phyloP scores from a whole-genome alignment of 1,140 invertebrate genomes.

The Calephelis virginiensis region DNA sequence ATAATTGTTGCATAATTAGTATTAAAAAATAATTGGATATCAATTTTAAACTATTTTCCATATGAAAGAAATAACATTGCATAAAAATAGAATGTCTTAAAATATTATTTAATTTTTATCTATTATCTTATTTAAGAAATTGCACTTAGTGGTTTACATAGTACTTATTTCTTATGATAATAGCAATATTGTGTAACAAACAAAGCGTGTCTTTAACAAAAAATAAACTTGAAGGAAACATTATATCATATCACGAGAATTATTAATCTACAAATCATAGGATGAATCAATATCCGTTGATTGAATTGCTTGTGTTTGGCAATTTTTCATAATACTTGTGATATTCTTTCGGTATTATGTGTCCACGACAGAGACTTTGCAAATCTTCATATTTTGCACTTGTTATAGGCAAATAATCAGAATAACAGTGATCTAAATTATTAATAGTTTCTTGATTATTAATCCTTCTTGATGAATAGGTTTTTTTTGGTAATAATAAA shows the following conservation, averaged over 20 bases:
- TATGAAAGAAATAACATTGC: not conserved
- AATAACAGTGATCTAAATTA: no score
- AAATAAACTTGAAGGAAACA: not conserved
- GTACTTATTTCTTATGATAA: not conserved
- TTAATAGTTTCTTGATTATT: not conserved
- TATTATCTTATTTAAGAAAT: not conserved
- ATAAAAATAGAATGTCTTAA: not conserved
- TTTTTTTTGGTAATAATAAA: conserved; percentile 1
- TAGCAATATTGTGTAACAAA: not conserved
- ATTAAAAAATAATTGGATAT: no score
- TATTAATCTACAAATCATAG: conserved; percentile 1
- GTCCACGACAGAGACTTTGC: no score
- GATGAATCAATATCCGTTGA: conserved; percentile 11
- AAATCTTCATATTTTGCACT: no score
- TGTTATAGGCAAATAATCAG: no score
- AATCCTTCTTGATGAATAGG: not conserved
- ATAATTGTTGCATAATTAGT: no score
- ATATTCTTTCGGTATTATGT: conserved; percentile 19
- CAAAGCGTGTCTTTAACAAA: no score
- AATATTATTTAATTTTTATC: not conserved
- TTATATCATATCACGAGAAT: not conserved
- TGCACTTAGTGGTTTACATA: not conserved
- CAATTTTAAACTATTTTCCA: conserved; percentile 2
- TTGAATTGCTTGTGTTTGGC: conserved; percentile 6
- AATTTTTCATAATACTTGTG: conserved; percentile 11